These are phyloP conservation scores for Mandrillus leucophaeus DNA, from an alignment of 2,113 vertebrate species.

Conservation along the genomic window DNA sequence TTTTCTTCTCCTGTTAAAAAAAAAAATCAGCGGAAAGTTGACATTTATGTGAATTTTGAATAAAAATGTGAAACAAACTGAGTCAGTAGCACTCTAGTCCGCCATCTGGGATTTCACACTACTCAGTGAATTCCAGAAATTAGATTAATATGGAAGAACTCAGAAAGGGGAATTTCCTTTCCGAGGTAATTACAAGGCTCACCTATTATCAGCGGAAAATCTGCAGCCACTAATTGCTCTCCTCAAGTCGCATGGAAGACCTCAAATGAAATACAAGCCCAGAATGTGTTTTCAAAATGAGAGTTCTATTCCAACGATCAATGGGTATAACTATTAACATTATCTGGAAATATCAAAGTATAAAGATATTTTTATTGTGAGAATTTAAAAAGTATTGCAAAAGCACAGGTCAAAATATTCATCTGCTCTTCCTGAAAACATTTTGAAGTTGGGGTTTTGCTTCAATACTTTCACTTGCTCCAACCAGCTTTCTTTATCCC, in stretches of 20 bases:
- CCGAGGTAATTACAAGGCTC: conserved; percentile 1
- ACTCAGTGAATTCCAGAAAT: conserved; percentile 48
- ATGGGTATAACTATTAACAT: not conserved
- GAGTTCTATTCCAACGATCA: conserved; percentile 16
- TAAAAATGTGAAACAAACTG: conserved; percentile 57
- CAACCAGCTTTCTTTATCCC: not conserved
- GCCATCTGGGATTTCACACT: conserved; percentile 44
- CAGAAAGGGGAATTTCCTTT: conserved; percentile 40
- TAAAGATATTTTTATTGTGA: conserved; percentile 1
- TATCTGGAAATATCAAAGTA: not conserved
- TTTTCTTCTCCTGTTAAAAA: conserved; percentile 34
- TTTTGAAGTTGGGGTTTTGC: conserved; percentile 6
- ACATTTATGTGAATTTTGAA: conserved; percentile 65
- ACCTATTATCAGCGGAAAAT: conserved; percentile 49
- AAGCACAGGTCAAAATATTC: not conserved
- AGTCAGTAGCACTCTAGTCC: conserved; percentile 28
- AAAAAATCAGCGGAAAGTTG: conserved; percentile 32
- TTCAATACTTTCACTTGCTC: not conserved
- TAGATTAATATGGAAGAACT: conserved; percentile 53
- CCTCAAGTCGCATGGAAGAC: not conserved
- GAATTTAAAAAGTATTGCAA: not conserved
- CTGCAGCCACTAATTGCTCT: conserved; percentile 15
- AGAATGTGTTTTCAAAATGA: not conserved
- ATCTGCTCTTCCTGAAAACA: conserved; percentile 7
- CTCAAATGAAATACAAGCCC: not conserved